Evolutionary conservation across 2,888 invertebrate species (phyloP), one percentile per base, ranked within the genome.

Genomic region (Xestoiulus laeticollis): DNA sequence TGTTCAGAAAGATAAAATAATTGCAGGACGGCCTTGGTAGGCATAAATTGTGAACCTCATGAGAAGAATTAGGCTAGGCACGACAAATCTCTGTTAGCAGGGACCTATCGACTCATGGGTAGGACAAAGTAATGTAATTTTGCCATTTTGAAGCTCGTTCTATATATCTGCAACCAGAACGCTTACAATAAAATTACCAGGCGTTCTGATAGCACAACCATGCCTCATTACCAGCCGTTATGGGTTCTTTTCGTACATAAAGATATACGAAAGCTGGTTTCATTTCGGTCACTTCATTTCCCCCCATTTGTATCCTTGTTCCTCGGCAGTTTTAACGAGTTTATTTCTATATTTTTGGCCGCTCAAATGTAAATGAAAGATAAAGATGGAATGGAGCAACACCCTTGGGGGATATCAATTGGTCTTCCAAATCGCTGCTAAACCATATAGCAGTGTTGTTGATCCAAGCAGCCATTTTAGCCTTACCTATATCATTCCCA

Each of bases 201-300:
- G 84, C 43, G 33, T 84, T 84, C 30, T 43, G 84, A 84, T 84
- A 84, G 84, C 84, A 43, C 33, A 43, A 38, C 38, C 84, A 84
- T 84, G 84, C 84, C 84, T 84, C 84, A 84, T 84, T 84, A 84
- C 84, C 84, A 84, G 38, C 33, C 43, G 84, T 84, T 84, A 68
- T 68, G 68, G 68, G 68, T 12, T 68, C 22, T 26, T 68, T 68
- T 68, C 68, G 68, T 68, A 68, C 68, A 68, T 68, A 68, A 68
- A 68, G 68, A 68, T 68, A 68, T 26, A 68, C 26, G 68, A 68
- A 68, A 26, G 10, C 68, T 22, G 68, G 68, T 68, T 68, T 68
- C 68, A 68, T 68, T 68, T 68, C 68, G 68, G 68, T 68, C 68
- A 68, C 68, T 68, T 68, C 26, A 68, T 68, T 68, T 68, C 26